Percentiles rank a stretch among this genome's conserved stretches.
These are phyloP conservation scores for Drosophila algonquin DNA, from an alignment of 2,888 invertebrate species.

Conservation along the genomic window DNA sequence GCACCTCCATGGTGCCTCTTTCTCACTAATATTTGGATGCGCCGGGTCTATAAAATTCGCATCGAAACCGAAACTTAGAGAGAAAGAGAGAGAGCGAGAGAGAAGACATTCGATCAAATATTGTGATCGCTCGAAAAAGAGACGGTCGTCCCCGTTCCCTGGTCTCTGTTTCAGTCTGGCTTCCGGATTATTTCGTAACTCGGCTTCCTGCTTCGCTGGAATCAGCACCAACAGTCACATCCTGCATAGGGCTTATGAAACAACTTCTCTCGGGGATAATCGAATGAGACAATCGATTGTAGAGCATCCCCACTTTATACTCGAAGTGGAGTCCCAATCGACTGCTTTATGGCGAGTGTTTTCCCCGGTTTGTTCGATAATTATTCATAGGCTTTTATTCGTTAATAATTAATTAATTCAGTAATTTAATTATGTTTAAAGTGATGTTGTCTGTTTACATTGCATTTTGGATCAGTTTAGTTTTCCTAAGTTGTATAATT, in stretches of 20 bases:
- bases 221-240: not conserved
- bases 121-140: not conserved
- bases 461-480: conserved; percentile 41
- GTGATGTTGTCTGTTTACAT: conserved; percentile 66
- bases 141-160: not conserved
- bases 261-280: not conserved
- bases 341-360: not conserved
- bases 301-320: not conserved
- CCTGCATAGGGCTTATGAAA: not conserved
- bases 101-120: conserved; percentile 19
- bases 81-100: not conserved
- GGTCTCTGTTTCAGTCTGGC: not conserved
- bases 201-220: conserved; percentile 34
- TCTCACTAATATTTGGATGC: conserved; percentile 5
- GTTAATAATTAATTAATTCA: conserved; percentile 55
- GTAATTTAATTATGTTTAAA: conserved; percentile 62
- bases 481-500: conserved; percentile 26
- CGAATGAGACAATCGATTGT: not conserved
- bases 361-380: conserved; percentile 15
- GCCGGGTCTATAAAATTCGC: conserved; percentile 12
- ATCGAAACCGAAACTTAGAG: conserved; percentile 2
- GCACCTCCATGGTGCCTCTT: not conserved
- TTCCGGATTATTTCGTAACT: conserved; percentile 39
- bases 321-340: no score
- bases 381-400: conserved; percentile 25